These are phyloP conservation scores for Habropoda laboriosa DNA, from an alignment of 1,140 invertebrate genomes.

Conservation along the genomic window DNA sequence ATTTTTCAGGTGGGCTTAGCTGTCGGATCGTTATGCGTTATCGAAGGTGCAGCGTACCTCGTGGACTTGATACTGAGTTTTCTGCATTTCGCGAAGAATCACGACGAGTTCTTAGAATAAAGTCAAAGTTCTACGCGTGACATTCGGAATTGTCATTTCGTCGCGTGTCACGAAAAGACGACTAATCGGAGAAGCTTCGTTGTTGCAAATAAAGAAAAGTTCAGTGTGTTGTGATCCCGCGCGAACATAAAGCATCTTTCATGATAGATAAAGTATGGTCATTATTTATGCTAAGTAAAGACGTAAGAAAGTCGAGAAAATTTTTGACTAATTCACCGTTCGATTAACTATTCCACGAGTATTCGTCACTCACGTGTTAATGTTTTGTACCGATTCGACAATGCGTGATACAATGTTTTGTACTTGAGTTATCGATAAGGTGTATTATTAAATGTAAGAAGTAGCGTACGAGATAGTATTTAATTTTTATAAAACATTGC, in stretches of 20 bases:
- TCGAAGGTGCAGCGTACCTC: slow-evolving; percentile 89
- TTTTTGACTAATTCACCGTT: neutral
- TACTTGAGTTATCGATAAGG: slow-evolving; percentile 4
- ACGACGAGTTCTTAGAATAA: slow-evolving; percentile 77
- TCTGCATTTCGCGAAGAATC: slow-evolving; percentile 85
- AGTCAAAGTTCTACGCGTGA: slow-evolving; percentile 52
- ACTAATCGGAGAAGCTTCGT: too few relatives aligned
- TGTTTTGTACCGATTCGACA: too few relatives aligned
- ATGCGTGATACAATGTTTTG: slow-evolving; percentile 30
- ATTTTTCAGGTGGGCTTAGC: slow-evolving; percentile 87
- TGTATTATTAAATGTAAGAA: neutral
- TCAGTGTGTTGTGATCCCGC: neutral
- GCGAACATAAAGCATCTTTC: neutral
- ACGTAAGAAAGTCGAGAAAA: too few relatives aligned
- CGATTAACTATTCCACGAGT: neutral
- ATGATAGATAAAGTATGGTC: too few relatives aligned
- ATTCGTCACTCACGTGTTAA: too few relatives aligned
- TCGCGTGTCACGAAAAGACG: neutral
- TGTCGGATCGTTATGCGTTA: slow-evolving; percentile 88
- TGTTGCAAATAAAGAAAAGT: neutral
- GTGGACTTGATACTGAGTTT: slow-evolving; percentile 89
- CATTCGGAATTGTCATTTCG: neutral
- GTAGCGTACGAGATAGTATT: neutral
- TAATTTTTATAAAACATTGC: slow-evolving; percentile 29
- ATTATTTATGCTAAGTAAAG: too few relatives aligned